Percentiles rank a stretch among this genome's conserved stretches.
These are phyloP conservation scores for Anaspis maculata DNA, from an alignment of 2,888 invertebrate species.

Conservation along the genomic window DNA sequence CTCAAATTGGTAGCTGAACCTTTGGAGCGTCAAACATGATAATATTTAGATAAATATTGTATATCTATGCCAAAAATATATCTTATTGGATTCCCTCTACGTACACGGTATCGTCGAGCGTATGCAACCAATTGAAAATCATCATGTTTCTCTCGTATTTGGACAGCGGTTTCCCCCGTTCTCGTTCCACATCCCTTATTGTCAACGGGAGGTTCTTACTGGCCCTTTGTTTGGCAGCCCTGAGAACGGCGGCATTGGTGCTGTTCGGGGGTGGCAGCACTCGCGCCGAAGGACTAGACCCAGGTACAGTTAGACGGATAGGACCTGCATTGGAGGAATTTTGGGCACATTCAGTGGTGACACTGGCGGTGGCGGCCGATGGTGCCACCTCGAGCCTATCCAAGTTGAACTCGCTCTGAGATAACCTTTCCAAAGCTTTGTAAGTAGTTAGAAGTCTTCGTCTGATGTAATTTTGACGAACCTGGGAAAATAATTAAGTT, in stretches of 20 bases:
- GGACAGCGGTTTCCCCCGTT: slow-evolving; percentile 75
- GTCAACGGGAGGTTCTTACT: slow-evolving; percentile 56
- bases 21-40: too few relatives aligned
- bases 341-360: slow-evolving; percentile 20
- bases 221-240: slow-evolving; percentile 42
- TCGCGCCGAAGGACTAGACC: slow-evolving; percentile 30
- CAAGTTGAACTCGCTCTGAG: slow-evolving; percentile 78
- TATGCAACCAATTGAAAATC: slow-evolving; percentile 92
- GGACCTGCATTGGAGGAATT: slow-evolving; percentile 20
- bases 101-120: slow-evolving; percentile 64
- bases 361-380: slow-evolving; percentile 42
- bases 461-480: slow-evolving; percentile 74
- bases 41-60: too few relatives aligned
- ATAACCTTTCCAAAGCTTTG: slow-evolving; percentile 69
- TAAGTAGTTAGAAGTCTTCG: slow-evolving; percentile 71
- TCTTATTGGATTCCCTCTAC: slow-evolving; percentile 44
- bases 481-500: slow-evolving; percentile 39
- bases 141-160: slow-evolving; percentile 90
- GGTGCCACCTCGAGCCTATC: slow-evolving; percentile 61
- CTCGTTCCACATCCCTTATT: slow-evolving; percentile 70
- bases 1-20: too few relatives aligned
- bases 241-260: slow-evolving; percentile 38
- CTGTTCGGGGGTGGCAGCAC: slow-evolving; percentile 35
- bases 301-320: slow-evolving; percentile 31
- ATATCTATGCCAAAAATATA: too few relatives aligned